Evolutionary conservation across 1,140 invertebrate genomes (phyloP), one percentile per base, ranked within the genome.

Genomic region (Phenacoccus solenopsis): DNA sequence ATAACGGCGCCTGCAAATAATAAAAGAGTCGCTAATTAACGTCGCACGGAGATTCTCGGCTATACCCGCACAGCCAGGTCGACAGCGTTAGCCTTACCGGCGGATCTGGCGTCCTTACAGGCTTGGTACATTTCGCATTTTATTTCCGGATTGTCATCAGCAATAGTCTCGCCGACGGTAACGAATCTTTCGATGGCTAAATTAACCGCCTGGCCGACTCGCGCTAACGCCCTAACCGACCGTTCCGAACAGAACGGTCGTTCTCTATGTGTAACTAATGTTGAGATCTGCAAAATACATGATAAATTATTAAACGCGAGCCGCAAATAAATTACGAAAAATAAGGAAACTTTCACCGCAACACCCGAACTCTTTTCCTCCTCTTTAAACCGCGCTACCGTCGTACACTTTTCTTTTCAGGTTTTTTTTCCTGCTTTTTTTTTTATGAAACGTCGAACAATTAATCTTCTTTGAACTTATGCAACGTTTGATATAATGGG

Each of bases 161-260:
- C 96, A 77, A 99, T 98, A 72, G 94, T 93, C 81, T 98, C 96
- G 28, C 96, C 96, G 70, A 98, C 95, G 1, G 92, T 91, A 69
- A 98, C 95, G 83, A 99, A 98, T 72, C 96, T 84, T 78, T 98
- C 96, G 61, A 99, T 94, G 20, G 97, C 94, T 74, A 96, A 84
- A 79, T 94, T 95, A 32, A 99, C 93, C 13, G 94, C 91, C 77
- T 95, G 93, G 25, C 96, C 97, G 70, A 98, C 93, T 68, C 93
- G 85, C 69, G 93, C 88, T 72, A 98, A 87, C 13, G 93, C 92
- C 73, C 86, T 84, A 35, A 86, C 76, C 1, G 82, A 80, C 72
- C 82, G 79, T 71, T 86, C 85, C 27, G 81, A 82, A 69, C 75
- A 76, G 56, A 75, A 69, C 49, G 73, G 72, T 28, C 76, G 70